Percentiles rank a stretch among this genome's conserved stretches.
phyloP scores from a whole-genome alignment of 1,140 invertebrate genomes.

The Drosophila sucinea region DNA sequence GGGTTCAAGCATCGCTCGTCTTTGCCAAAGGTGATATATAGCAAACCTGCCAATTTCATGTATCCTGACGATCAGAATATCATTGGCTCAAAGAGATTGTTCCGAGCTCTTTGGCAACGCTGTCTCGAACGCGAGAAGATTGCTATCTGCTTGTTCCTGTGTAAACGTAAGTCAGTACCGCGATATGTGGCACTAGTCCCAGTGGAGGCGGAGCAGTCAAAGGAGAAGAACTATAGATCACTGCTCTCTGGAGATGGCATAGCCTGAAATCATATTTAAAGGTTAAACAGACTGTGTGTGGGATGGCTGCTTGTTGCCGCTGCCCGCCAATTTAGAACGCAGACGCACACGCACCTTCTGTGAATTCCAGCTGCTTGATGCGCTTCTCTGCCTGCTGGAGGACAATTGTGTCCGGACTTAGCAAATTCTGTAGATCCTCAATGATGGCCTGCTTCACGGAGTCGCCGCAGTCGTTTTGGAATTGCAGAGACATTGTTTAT shows the following conservation, averaged over 20 bases:
- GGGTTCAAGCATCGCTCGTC: slow-evolving; percentile 74
- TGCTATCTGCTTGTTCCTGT: slow-evolving; percentile 75
- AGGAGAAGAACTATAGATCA: slow-evolving; percentile 54
- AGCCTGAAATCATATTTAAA: slow-evolving; percentile 83
- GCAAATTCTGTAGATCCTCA: slow-evolving; percentile 78
- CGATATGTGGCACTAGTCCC: slow-evolving; percentile 74
- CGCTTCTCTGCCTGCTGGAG: slow-evolving; percentile 71
- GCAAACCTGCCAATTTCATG: slow-evolving; percentile 74
- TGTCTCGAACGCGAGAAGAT: slow-evolving; percentile 75
- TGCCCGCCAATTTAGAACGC: slow-evolving; percentile 50
- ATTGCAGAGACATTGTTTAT: slow-evolving; percentile 67
- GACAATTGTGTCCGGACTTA: slow-evolving; percentile 69
- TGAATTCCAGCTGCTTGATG: slow-evolving; percentile 79
- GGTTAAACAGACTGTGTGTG: background rate
- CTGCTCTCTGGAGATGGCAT: slow-evolving; percentile 84
- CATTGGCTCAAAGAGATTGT: slow-evolving; percentile 74
- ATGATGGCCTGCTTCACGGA: slow-evolving; percentile 78
- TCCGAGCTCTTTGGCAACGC: slow-evolving; percentile 75
- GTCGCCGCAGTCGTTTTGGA: slow-evolving; percentile 74
- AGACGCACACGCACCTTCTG: slow-evolving; percentile 68
- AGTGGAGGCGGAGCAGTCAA: slow-evolving; percentile 34
- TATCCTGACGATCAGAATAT: slow-evolving; percentile 77
- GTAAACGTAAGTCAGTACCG: slow-evolving; percentile 70
- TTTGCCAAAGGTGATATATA: slow-evolving; percentile 52
- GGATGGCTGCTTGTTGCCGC: background rate